Base-by-base conservation (phyloP, 1,140 invertebrate species). In the Panulirus ornatus region DNA sequence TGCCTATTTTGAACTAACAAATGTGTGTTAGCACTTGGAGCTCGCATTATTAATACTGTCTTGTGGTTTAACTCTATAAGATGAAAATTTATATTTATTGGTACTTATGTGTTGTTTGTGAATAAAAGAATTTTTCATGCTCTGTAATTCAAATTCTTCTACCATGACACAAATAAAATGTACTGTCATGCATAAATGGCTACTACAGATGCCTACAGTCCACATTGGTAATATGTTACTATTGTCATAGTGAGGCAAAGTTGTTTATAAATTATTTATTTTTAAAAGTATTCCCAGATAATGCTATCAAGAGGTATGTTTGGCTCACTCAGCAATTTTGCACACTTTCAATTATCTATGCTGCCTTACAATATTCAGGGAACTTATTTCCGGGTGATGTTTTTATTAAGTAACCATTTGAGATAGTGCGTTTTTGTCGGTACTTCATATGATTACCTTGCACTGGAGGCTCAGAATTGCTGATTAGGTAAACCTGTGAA, bases 1-100 rank as follows among this genome's bases (percentile, higher is more conserved):
- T 85, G 83, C 83, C 70, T 75, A 63, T 85, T 27, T 51, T 85
- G 83, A 85, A 75, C 70, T 85, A 85, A 85, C 70, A 73, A 58
- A 27, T 81, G 47, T 58, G 51, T 58, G 5, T 34, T 36, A 27
- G 30, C 51, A 81, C 34, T 58, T 1, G 27, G 42, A 81, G 78
- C 51, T 81, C 36, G 47, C 44, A 81, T 19, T 54, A 81, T 58
- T 81, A 81, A 58, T 58, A 16, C 8, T 79, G 36, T n/a, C 27
- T 27, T 51, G 34, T 66, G 51, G 34, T 51, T 54, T 30, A 58
- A 81, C 38, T 58, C 2, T 75, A 14, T 58, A 58, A 22, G n/a
- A 6, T 58, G n/a, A 34, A 19, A 75, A 36, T 16, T 34, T 36
- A 30, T 75, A 85, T 75, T 85, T 70, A 70, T 84, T 84, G 81